phyloP scores from a whole-genome alignment of 2,113 vertebrate species.

The Cromileptes altivelis region DNA sequence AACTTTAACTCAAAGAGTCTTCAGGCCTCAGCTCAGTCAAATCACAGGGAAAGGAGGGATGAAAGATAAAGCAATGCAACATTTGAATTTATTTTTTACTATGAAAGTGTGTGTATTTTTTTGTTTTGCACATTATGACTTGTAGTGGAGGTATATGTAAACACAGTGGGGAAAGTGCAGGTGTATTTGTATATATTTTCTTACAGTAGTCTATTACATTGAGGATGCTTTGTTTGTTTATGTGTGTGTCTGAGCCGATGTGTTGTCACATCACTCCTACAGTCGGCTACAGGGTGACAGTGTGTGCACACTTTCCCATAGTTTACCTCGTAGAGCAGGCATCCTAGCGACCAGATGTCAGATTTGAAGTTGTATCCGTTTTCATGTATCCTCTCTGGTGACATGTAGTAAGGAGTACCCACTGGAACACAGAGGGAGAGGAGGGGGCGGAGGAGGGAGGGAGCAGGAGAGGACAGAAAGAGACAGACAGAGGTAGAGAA shows the following conservation, averaged over 20 bases:
- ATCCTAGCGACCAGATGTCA: constrained; percentile 99
- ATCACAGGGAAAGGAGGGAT: neutral
- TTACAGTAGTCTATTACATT: constrained; percentile 2
- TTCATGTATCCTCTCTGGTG: constrained; percentile 98
- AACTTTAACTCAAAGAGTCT: constrained; percentile 87
- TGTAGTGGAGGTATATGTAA: neutral
- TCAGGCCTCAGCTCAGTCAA: constrained; percentile 78
- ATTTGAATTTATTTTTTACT: neutral
- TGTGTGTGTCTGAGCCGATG: constrained; percentile 42
- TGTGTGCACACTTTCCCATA: constrained; percentile 60
- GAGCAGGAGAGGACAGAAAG: neutral
- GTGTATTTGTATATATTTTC: neutral
- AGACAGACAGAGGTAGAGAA: constrained; percentile 16
- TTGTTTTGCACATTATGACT: neutral
- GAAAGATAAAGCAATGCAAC: neutral
- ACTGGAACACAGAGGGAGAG: constrained; percentile 86
- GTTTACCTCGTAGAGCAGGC: constrained; percentile 96
- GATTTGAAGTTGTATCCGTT: constrained; percentile 99
- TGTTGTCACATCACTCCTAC: constrained; percentile 62
- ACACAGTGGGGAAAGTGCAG: neutral
- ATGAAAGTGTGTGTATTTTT: neutral
- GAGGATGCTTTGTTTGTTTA: constrained; percentile 51
- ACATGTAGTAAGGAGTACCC: constrained; percentile 99
- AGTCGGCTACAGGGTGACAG: constrained; percentile 66
- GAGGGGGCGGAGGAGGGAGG: too few species aligned